phyloP scores from a whole-genome alignment of 2,113 vertebrate species.

The Eulacestoma nigropectus region DNA sequence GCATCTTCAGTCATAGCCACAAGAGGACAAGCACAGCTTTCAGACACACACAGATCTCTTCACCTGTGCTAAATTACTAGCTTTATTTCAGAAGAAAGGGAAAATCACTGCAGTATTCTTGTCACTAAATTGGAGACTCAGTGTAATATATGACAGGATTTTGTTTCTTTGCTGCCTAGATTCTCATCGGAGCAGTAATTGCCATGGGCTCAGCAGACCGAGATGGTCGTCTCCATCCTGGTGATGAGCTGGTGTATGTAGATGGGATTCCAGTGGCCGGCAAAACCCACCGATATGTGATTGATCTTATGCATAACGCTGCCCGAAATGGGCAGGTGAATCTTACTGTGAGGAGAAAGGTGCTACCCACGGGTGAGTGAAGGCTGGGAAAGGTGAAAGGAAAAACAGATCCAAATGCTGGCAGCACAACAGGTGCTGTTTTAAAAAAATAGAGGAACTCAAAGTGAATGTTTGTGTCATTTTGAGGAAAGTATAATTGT shows the following conservation, averaged over 20 bases:
- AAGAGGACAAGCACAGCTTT: not conserved
- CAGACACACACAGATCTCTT: not conserved
- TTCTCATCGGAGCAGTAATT: conserved; percentile 95
- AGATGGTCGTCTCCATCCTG: conserved; percentile 92
- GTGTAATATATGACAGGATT: not conserved
- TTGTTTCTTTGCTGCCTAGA: conserved; percentile 71
- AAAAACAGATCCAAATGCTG: not conserved
- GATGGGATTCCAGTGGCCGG: conserved; percentile 92
- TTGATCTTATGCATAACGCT: conserved; percentile 95
- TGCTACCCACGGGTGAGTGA: conserved; percentile 79
- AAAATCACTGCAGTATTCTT: not conserved
- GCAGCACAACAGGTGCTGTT: not conserved
- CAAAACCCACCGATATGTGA: conserved; percentile 96
- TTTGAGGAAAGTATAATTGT: not conserved
- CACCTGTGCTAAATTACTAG: not conserved
- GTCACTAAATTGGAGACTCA: not conserved
- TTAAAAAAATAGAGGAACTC: not conserved
- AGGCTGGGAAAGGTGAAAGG: not conserved
- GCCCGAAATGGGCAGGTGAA: conserved; percentile 93
- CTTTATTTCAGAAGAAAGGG: not conserved
- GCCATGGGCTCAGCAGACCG: conserved; percentile 95
- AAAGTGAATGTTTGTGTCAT: not conserved
- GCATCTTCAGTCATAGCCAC: not conserved
- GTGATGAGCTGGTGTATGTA: conserved; percentile 92
- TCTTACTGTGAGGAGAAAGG: conserved; percentile 90